Percentiles rank a stretch among this genome's conserved stretches.
These are phyloP conservation scores for Yasuhikotakia modesta DNA, from an alignment of 2,797 vertebrate species.

Conservation along the genomic window DNA sequence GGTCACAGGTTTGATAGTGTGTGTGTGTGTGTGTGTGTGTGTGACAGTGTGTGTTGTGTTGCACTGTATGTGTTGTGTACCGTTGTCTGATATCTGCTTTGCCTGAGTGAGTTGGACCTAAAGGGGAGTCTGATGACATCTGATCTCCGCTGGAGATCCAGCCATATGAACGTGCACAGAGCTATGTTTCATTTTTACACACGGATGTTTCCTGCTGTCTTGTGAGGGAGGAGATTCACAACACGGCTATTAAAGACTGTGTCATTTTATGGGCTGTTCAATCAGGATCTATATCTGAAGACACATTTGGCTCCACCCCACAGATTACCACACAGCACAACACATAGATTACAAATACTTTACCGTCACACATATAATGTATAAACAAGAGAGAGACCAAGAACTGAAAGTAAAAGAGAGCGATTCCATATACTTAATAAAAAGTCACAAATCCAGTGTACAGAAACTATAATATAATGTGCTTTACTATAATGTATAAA, in stretches of 20 bases:
- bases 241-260: conserved; percentile 40
- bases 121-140: conserved; percentile 26
- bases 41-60: background rate
- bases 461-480: conserved; percentile 43
- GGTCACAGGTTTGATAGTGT: background rate
- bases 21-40: conserved; percentile 7
- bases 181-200: conserved; percentile 41
- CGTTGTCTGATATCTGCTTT: conserved; percentile 15
- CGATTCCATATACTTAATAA: conserved; percentile 18
- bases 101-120: background rate
- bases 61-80: background rate
- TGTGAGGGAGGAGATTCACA: conserved; percentile 33
- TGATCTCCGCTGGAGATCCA: conserved; percentile 21
- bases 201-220: conserved; percentile 21
- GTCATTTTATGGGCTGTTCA: conserved; percentile 46
- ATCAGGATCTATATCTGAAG: conserved; percentile 36
- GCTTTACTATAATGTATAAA: background rate
- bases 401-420: conserved; percentile 1
- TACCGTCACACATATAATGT: conserved; percentile 1
- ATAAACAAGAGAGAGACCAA: conserved; percentile 25
- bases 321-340: background rate
- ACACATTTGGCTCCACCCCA: conserved; percentile 15
- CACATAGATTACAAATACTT: conserved; percentile 3
- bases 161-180: conserved; percentile 18
- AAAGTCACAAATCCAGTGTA: conserved; percentile 62